Evolutionary conservation across 2,888 invertebrate species (phyloP).

Genomic region (Polyommatus iphigenia): DNA sequence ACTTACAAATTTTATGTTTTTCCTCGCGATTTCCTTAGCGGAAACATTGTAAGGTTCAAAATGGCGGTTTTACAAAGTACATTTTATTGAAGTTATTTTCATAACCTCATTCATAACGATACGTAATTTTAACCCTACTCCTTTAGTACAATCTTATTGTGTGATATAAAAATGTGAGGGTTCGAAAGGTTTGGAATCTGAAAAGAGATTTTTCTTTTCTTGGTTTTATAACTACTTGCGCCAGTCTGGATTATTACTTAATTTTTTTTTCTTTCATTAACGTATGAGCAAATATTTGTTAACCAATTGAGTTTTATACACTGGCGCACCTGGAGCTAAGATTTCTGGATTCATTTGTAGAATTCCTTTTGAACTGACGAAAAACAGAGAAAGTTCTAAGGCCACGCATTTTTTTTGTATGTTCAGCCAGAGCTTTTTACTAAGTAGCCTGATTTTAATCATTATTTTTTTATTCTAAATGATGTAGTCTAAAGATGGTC

Average conservation of each 20-base stretch:
- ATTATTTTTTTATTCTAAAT: too few relatives aligned
- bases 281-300: too few relatives aligned
- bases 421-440: too few relatives aligned
- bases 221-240: not conserved
- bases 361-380: too few relatives aligned
- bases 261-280: too few relatives aligned
- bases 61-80: slow-evolving; percentile 16
- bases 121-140: not conserved
- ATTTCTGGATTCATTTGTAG: too few relatives aligned
- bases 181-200: not conserved
- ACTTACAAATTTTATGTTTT: slow-evolving; percentile 23
- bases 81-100: slow-evolving; percentile 13
- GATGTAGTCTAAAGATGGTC: too few relatives aligned
- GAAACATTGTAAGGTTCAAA: slow-evolving; percentile 9
- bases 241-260: not conserved
- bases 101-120: not conserved
- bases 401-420: too few relatives aligned
- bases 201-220: not conserved
- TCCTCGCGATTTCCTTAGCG: not conserved
- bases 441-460: too few relatives aligned
- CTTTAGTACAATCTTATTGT: not conserved
- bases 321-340: too few relatives aligned
- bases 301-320: too few relatives aligned
- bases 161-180: not conserved
- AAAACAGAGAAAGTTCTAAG: too few relatives aligned